Percentiles rank a stretch among this genome's conserved stretches.
phyloP scores from a whole-genome alignment of 2,797 vertebrate species.

The Phoebastria nigripes region DNA sequence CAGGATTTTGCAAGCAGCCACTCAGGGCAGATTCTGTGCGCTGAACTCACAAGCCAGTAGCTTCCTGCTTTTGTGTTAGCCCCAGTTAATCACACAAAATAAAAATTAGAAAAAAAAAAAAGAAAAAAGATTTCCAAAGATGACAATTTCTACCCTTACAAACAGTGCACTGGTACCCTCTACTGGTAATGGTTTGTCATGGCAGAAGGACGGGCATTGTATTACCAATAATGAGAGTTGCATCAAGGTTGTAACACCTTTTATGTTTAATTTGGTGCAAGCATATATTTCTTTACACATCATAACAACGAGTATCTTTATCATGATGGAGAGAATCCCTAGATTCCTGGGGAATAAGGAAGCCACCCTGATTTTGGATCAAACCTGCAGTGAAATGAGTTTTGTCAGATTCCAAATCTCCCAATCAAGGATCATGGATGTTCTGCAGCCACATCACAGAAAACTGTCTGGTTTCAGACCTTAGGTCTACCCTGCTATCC shows the following conservation, averaged over 20 bases:
- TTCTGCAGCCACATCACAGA: neutral
- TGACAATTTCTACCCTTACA: fast-evolving
- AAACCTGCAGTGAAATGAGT: neutral
- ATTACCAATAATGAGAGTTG: fast-evolving
- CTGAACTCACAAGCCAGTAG: neutral
- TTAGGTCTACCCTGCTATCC: neutral
- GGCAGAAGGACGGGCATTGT: neutral
- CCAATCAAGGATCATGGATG: neutral
- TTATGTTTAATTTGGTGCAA: fast-evolving
- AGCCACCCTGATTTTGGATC: neutral
- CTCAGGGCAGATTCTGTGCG: neutral
- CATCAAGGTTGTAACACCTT: neutral
- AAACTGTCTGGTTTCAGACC: neutral
- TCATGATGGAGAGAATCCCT: neutral
- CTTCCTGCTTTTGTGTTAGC: neutral
- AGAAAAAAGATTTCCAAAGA: neutral
- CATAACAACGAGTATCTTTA: neutral
- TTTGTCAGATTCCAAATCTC: neutral
- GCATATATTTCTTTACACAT: fast-evolving
- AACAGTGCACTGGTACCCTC: conserved; percentile 31
- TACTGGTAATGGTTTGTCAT: neutral
- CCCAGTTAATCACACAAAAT: neutral
- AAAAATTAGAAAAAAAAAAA: neutral
- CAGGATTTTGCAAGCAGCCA: neutral
- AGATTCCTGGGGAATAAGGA: neutral